Evolutionary conservation across 2,888 invertebrate species (phyloP), one percentile per base, ranked within the genome.

Genomic region (Doris montereyensis): DNA sequence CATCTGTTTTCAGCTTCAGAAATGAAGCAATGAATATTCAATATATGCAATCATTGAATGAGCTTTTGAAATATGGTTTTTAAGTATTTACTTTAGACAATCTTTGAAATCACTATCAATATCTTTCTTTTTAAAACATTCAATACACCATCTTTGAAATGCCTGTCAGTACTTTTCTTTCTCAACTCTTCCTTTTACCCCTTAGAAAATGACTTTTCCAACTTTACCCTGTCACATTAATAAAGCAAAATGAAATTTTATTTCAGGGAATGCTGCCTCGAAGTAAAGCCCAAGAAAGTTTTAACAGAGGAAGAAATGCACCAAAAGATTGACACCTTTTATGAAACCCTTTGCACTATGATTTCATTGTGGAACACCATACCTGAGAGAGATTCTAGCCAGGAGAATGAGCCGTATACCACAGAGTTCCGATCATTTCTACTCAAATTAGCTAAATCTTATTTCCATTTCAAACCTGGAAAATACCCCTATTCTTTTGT

Each of bases 361-460:
- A 35, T 71, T 30, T 21, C n/a, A n/a, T 13, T 30, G 10, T 41
- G 72, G 26, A 21, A 35, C 3, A 52, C 28, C 8, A 30, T 24
- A 28, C 60, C 41, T 21, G 30, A 52, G n/a, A 5, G 78, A 26
- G 52, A 78, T 10, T 10, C 65, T 1, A 67, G 68, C 24, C 52
- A 65, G 34, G 74, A 78, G 8, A 24, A 34, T 52, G 75, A 21
- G 21, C 79, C 79, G 24, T 79, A 67, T 26, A 75, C 68, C 21
- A 41, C 58, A 2, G 60, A 75, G 17, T 75, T 75, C 28, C 30
- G 79, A 41, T 35, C 70, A 10, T n/a, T 65, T 32, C 10, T 79
- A 17, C 58, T 75, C 0, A 52, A n/a, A 5, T 34, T 79, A 30
- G 75, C 79, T n/a, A 75, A 79, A 28, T 75, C 79, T 1, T 75